A percentile compares a stretch with the other conserved stretches of the same genome.
Conservation (phyloP, 2,888 invertebrate species). For the Drosophila nr. medialis region DNA sequence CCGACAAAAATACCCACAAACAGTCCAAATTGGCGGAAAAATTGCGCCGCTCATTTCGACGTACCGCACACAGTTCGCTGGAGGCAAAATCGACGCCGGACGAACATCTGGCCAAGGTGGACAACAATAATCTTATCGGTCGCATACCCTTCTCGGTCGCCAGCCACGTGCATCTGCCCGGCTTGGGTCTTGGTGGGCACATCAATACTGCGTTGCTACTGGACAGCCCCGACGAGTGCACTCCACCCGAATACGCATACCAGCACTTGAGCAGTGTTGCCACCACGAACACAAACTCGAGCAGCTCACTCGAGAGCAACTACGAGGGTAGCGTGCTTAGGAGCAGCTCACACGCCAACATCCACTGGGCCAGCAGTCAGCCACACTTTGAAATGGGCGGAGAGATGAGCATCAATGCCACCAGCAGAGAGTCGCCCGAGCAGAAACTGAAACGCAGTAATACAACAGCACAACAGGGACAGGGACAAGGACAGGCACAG, state of each 20-base stretch:
- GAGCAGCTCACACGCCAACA: conserved; percentile 70
- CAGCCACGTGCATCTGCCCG: conserved; percentile 65
- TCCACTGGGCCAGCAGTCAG: conserved; percentile 75
- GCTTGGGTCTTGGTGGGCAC: conserved; percentile 69
- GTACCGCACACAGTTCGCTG: conserved; percentile 77
- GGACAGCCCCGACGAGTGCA: conserved; percentile 83
- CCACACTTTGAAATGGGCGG: conserved; percentile 78
- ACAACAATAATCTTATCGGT: conserved; percentile 50
- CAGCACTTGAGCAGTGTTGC: conserved; percentile 81
- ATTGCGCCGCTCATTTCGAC: conserved; percentile 81
- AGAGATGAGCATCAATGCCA: conserved; percentile 75
- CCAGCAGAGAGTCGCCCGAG: conserved; percentile 34
- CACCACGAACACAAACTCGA: conserved; percentile 80
- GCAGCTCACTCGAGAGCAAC: conserved; percentile 80
- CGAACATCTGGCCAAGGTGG: conserved; percentile 41
- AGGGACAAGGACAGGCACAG: conserved; percentile 38
- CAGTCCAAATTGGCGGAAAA: conserved; percentile 80
- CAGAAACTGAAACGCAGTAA: conserved; percentile 17
- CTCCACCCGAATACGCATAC: conserved; percentile 82
- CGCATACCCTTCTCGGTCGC: conserved; percentile 56
- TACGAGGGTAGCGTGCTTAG: conserved; percentile 68
- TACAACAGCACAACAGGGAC: conserved; percentile 24
- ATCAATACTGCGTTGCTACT: conserved; percentile 80
- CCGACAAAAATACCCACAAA: conserved; percentile 64
- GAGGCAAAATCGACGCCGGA: conserved; percentile 68